Evolutionary conservation across 2,797 vertebrate genomes (phyloP).

Genomic region (Thripadectes ignobilis): DNA sequence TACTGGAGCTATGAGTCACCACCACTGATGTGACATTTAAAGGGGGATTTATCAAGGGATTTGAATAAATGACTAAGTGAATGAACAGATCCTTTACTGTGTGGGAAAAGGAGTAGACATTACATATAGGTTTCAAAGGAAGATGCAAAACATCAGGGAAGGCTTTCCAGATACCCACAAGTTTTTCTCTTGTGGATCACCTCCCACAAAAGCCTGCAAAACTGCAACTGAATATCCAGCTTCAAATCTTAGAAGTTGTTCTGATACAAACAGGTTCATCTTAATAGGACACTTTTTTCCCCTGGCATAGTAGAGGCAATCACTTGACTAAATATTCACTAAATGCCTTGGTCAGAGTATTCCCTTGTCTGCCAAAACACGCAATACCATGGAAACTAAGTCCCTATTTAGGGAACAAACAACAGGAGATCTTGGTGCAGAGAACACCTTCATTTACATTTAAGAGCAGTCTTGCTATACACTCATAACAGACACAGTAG

Average conservation of each 20-base stretch:
- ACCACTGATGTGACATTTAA: slow-evolving; percentile 37
- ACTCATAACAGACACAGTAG: background rate
- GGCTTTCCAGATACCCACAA: background rate
- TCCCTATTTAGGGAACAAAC: background rate
- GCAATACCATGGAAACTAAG: slow-evolving; percentile 31
- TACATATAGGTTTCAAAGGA: slow-evolving; percentile 12
- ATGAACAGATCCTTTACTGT: slow-evolving; percentile 45
- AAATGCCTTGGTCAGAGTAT: background rate
- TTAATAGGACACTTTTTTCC: background rate
- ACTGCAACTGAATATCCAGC: background rate
- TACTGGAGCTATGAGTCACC: slow-evolving; percentile 63
- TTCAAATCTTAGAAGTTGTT: background rate
- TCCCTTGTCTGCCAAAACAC: slow-evolving; percentile 32
- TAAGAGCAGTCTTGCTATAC: background rate
- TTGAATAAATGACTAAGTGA: slow-evolving; percentile 63
- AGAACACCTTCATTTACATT: slow-evolving; percentile 10
- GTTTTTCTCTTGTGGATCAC: background rate
- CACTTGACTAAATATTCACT: slow-evolving; percentile 4
- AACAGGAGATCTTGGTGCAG: background rate
- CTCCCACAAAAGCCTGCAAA: background rate
- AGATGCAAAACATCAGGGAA: background rate
- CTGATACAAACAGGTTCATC: background rate
- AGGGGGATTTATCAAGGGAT: slow-evolving; percentile 44
- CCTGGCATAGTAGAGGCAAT: background rate
- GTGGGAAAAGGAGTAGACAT: slow-evolving; percentile 28